phyloP scores from a whole-genome alignment of 2,797 vertebrate genomes.

The Lagodon rhomboides region DNA sequence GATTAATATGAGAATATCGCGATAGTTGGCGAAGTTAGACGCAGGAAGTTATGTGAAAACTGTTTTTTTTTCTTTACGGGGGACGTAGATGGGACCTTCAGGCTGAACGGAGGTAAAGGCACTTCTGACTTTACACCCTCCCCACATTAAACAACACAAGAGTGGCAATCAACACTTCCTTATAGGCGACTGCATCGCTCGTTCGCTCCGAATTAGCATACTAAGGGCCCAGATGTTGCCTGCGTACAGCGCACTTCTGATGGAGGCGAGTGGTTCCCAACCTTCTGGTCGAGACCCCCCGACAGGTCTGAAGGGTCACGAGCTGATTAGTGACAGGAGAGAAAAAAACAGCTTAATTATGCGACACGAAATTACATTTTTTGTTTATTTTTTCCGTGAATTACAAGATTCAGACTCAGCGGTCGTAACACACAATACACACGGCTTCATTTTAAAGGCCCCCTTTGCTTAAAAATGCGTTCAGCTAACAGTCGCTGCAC shows the following conservation, averaged over 20 bases:
- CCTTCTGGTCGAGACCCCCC: not conserved
- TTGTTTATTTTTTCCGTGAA: too few species aligned
- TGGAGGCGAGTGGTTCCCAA: not conserved
- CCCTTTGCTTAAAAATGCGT: not conserved
- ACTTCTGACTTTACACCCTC: not conserved
- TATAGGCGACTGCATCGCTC: not conserved
- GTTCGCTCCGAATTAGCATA: too few species aligned
- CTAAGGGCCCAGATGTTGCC: too few species aligned
- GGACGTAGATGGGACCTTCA: not conserved
- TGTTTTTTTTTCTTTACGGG: not conserved
- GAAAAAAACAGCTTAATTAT: too few species aligned
- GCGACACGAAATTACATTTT: too few species aligned
- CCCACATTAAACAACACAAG: too few species aligned
- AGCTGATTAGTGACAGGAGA: not conserved
- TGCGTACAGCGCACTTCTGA: too few species aligned
- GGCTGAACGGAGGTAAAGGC: not conserved
- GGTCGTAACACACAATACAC: not conserved
- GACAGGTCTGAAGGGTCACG: slow-evolving; percentile 8
- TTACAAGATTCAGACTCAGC: too few species aligned
- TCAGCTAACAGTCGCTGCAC: not conserved
- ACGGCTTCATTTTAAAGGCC: not conserved
- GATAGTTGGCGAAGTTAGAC: too few species aligned
- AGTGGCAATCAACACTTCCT: not conserved
- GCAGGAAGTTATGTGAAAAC: too few species aligned
- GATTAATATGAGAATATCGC: too few species aligned